Conservation (phyloP, 2,888 invertebrate species). For the Platynereis dumerilii region DNA sequence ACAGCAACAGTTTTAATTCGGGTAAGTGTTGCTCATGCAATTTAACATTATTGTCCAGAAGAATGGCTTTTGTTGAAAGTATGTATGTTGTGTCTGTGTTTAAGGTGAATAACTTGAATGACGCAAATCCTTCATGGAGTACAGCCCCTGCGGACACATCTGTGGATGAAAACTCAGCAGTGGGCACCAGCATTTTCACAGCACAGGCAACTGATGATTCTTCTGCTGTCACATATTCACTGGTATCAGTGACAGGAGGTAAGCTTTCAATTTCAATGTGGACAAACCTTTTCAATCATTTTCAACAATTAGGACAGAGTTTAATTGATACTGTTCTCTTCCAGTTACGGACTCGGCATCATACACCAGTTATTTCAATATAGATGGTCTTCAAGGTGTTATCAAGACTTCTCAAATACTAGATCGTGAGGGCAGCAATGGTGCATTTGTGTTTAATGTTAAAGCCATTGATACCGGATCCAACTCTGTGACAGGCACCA, state of each 20-base stretch:
- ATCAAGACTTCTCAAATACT: not conserved
- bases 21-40: no score
- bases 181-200: not conserved
- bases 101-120: not conserved
- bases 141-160: constrained; percentile 3
- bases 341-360: no score
- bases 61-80: no score
- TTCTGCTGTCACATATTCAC: not conserved
- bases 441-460: not conserved
- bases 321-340: no score
- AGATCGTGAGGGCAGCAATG: not conserved
- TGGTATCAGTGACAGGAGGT: constrained; percentile 3
- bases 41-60: no score
- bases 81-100: no score
- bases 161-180: not conserved
- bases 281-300: no score
- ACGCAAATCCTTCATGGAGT: not conserved
- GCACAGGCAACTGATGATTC: not conserved
- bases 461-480: not conserved
- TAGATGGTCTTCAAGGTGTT: not conserved
- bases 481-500: constrained; percentile 5
- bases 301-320: no score
- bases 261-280: no score
- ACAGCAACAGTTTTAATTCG: no score
- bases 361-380: not conserved